phyloP scores from a whole-genome alignment of 2,888 invertebrate species.

The Clusia tigrina region DNA sequence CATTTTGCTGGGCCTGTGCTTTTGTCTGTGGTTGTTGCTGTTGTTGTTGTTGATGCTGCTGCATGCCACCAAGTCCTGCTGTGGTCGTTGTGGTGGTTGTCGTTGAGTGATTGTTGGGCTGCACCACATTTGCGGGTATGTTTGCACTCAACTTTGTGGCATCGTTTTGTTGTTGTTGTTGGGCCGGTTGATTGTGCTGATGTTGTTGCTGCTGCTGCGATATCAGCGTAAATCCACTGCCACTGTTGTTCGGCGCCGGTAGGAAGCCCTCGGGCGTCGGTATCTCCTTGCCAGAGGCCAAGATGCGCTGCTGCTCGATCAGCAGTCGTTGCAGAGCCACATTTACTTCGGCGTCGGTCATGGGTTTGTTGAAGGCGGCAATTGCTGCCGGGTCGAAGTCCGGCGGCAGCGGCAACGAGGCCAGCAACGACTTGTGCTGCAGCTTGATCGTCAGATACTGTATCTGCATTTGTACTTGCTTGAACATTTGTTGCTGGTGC shows the following conservation, averaged over 20 bases:
- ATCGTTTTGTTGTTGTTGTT: conserved; percentile 33
- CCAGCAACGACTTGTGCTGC: conserved; percentile 61
- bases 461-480: conserved; percentile 75
- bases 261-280: conserved; percentile 66
- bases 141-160: conserved; percentile 29
- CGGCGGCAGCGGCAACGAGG: conserved; percentile 57
- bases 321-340: conserved; percentile 69
- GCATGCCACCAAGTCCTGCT: conserved; percentile 51
- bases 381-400: conserved; percentile 61
- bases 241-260: conserved; percentile 58
- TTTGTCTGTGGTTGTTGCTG: conserved; percentile 54
- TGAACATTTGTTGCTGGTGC: conserved; percentile 75
- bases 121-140: conserved; percentile 61
- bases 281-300: conserved; percentile 75
- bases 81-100: conserved; percentile 30
- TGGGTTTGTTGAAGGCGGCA: conserved; percentile 62
- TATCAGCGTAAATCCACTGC: conserved; percentile 50
- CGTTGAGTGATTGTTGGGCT: conserved; percentile 60
- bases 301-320: conserved; percentile 75
- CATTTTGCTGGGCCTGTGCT: conserved; percentile 41
- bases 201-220: conserved; percentile 43
- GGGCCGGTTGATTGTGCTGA: conserved; percentile 32
- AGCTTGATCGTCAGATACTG: conserved; percentile 70
- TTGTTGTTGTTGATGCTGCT: conserved; percentile 58
- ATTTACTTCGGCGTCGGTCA: conserved; percentile 68